Base-by-base conservation (phyloP, 23 tunicate genomes). In the Trididemnum clinides region DNA sequence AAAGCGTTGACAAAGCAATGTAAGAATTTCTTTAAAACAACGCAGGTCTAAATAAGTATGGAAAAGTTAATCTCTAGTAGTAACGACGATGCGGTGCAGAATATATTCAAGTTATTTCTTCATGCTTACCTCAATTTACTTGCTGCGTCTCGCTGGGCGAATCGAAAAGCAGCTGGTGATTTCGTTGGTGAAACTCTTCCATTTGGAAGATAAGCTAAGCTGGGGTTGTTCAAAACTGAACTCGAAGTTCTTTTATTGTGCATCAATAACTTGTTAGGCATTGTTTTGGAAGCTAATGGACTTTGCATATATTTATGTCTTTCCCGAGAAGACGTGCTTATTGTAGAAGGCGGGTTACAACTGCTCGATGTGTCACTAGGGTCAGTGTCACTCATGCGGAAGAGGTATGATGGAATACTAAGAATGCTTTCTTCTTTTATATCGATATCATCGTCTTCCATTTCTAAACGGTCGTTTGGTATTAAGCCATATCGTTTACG, bases 171-270 rank as follows among this genome's bases (percentile, higher is more conserved):
- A 31, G 75, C 7, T 30, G 80, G 57, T 20, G 54, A 37, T 22
- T 73, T 73, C 3, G 80, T 73, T 5, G 83, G 83, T 7, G 83
- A 78, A 28, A 54, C 50, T 78, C 39, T 78, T 54, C 83, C 83
- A 51, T 51, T 78, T 6, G 83, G 39, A 2, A 51, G 4, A 54
- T 78, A 29, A 7, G 65, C 19, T 23, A 54, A 2, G 10, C 50
- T 34, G 27, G 64, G 2, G 5, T 35, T 28, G 38, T 37, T 54
- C 22, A 78, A 51, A 22, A 50, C 37, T 27, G 80, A 38, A 2
- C 57, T 36, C 7, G n/a, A 36, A 5, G 80, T 6, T 2, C 21
- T 78, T 30, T 65, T 18, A 51, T 4, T 51, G 77, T 12, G 20
- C 21, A 26, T 3, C 22, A 36, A 10, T 4, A 74, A 74, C 57